Evolutionary conservation across 1,140 invertebrate genomes (phyloP), one percentile per base, ranked within the genome.

Genomic region (Batillaria attramentaria): DNA sequence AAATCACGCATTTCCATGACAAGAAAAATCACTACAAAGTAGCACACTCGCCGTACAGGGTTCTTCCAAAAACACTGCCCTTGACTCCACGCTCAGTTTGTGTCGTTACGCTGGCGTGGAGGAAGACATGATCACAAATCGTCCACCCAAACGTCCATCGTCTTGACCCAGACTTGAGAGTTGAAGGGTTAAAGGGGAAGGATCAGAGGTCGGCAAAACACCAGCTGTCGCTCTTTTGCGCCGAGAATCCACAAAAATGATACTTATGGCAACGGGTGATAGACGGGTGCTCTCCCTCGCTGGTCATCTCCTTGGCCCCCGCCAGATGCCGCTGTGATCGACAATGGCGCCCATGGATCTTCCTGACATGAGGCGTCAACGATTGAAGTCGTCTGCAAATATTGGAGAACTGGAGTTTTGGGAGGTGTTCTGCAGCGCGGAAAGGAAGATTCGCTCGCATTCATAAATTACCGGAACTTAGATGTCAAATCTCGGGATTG

Each of bases 131-230:
- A n/a, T n/a, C n/a, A n/a, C n/a, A n/a, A n/a, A n/a, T n/a, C n/a
- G n/a, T n/a, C n/a, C n/a, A n/a, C n/a, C n/a, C 5, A 28, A 60
- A 60, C 33, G 68, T 70, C 68, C 68, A 70, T 42, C 50, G 68
- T 70, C 68, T 70, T 70, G 68, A 70, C 39, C 68, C 33, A 24
- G 31, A 28, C 68, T 70, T 43, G 28, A 28, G 35, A 70, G 68
- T 70, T 70, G 68, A 70, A 42, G 33, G 68, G 68, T 70, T 28
- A 43, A 28, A 70, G 68, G 68, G 24, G 8, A 70, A n/a, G 33
- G 68, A 42, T 70, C 42, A 42, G 68, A 70, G 68, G 68, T 70
- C 68, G 68, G n/a, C 50, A 70, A 70, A 70, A 70, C 68, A 70
- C 68, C 68, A 70, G 68, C 68, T 70, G 68, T 31, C 68, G 68